A percentile compares a stretch with the other conserved stretches of the same genome.
These are phyloP conservation scores for Macrosoma leucophasiata DNA, from an alignment of 2,888 invertebrate species.

Conservation along the genomic window DNA sequence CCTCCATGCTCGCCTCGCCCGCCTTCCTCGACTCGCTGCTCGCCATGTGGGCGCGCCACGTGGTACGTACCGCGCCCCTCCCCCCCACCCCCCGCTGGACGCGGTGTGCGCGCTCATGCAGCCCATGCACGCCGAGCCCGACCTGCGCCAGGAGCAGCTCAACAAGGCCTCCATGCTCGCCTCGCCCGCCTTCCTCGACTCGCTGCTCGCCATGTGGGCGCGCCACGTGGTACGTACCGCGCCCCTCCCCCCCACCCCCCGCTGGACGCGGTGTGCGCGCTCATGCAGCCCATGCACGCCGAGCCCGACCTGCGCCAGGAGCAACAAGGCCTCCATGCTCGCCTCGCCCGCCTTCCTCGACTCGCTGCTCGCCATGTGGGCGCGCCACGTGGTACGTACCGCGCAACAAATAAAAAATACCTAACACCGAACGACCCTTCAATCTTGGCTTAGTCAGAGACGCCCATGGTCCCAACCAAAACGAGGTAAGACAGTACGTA, in stretches of 20 bases:
- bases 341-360: conserved; percentile 94
- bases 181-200: conserved; percentile 93
- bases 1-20: conserved; percentile 92
- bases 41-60: conserved; percentile 95
- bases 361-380: conserved; percentile 95
- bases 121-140: conserved; percentile 98
- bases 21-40: conserved; percentile 94
- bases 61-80: conserved; percentile 88
- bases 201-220: conserved; percentile 95
- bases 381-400: conserved; percentile 89
- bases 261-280: conserved; percentile 96
- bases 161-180: conserved; percentile 97
- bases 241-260: conserved; percentile 94
- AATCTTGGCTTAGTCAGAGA: too few species aligned
- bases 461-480: too few species aligned
- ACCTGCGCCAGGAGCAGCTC: conserved; percentile 96
- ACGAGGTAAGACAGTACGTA: too few species aligned
- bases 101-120: conserved; percentile 98
- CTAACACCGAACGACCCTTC: too few species aligned
- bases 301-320: conserved; percentile 98
- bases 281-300: conserved; percentile 99
- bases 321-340: conserved; percentile 97
- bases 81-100: too few species aligned
- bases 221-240: conserved; percentile 87
- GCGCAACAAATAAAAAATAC: too few species aligned